These are phyloP conservation scores for Macrotus californicus DNA, from an alignment of 2,113 vertebrate genomes.

Conservation along the genomic window DNA sequence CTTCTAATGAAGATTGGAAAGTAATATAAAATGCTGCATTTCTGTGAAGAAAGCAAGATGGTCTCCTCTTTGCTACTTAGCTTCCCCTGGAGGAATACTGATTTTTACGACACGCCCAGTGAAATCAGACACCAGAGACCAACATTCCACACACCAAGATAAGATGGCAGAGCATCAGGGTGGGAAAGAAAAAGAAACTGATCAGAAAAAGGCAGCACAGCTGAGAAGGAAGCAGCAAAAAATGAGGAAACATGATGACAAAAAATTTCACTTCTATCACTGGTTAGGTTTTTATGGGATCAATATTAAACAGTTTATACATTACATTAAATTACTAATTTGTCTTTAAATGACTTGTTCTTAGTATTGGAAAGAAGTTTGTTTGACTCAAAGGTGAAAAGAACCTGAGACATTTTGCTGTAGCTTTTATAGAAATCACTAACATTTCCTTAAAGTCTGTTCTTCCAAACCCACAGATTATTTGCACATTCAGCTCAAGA, in stretches of 20 bases:
- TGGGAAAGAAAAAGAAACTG: not conserved
- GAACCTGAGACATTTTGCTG: not conserved
- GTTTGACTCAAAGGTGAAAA: not conserved
- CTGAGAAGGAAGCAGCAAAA: not conserved
- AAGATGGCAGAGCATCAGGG: not conserved
- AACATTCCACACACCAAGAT: not conserved
- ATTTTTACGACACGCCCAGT: not conserved
- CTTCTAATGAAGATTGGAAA: not conserved
- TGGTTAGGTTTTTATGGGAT: not conserved
- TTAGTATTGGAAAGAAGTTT: not conserved
- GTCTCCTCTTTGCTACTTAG: not conserved
- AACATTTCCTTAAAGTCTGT: not conserved
- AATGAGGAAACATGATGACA: not conserved
- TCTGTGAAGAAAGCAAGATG: not conserved
- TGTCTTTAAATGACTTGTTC: not conserved
- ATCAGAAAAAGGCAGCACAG: not conserved
- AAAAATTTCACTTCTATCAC: not conserved
- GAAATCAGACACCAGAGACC: slow-evolving; percentile 2
- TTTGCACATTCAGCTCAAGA: not conserved
- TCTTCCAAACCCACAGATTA: not conserved
- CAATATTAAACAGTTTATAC: not conserved
- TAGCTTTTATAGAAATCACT: not conserved
- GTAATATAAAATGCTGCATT: not conserved
- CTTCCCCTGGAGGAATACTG: slow-evolving; percentile 27
- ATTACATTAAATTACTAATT: not conserved